Evolutionary conservation across 2,113 vertebrate genomes (phyloP).

Genomic region (Perca flavescens): DNA sequence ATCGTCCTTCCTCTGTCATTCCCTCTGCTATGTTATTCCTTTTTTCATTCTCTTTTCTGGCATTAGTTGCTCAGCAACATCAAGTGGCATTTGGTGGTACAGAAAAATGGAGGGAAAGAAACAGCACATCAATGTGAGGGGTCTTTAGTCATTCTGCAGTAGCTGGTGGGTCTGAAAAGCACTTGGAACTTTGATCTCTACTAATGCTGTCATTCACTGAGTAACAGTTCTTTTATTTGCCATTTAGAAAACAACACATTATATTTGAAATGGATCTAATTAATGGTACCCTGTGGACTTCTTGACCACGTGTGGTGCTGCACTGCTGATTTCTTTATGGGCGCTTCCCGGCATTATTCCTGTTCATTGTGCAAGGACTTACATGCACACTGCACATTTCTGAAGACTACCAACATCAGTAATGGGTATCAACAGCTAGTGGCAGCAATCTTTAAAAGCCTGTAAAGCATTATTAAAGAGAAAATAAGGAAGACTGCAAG

Average conservation of each 20-base stretch:
- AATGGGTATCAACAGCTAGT: not conserved
- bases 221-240: constrained; percentile 14
- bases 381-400: not conserved
- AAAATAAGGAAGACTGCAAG: not conserved
- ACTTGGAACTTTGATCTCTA: not conserved
- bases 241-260: not conserved
- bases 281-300: not conserved
- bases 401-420: constrained; percentile 1
- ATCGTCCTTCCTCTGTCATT: constrained; percentile 40
- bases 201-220: constrained; percentile 5
- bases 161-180: constrained; percentile 32
- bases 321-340: not conserved
- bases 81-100: constrained; percentile 48
- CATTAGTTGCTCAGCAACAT: constrained; percentile 78
- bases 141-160: constrained; percentile 38
- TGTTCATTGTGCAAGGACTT: constrained; percentile 1
- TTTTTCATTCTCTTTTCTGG: constrained; percentile 58
- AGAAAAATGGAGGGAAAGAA: constrained; percentile 40
- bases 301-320: not conserved
- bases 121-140: constrained; percentile 34
- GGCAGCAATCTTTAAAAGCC: constrained; percentile 1
- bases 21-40: constrained; percentile 32
- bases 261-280: not conserved
- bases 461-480: not conserved
- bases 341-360: not conserved